Base-by-base conservation (phyloP, 1,140 invertebrate species). In the Tetragonula clypearis region DNA sequence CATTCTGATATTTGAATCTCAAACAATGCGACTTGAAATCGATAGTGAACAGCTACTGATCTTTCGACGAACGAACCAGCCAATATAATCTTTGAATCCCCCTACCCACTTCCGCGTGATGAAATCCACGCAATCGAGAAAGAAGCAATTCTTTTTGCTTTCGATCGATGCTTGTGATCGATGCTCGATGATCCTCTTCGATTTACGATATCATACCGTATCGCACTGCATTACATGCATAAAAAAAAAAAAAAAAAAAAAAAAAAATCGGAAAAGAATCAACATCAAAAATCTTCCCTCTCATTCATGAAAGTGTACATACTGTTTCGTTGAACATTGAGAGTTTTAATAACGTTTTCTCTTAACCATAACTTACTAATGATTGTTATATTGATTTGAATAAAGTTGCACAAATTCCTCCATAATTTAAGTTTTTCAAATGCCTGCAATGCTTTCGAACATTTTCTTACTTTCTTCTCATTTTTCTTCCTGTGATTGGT, bases 61-160 rank as follows among this genome's bases (percentile, higher is more conserved):
- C 65, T 84, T 89, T 88, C 84, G 88, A 72, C 88, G 90, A 82
- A 82, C 88, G 82, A 83, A 91, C 87, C 90, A 89, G 84, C 87
- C 84, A 92, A 86, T 90, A 86, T 92, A 93, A 92, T 93, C 92
- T 92, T 93, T 87, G 88, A 90, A 90, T 91, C 90, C 91, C 92
- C 92, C 92, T 91, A 92, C 92, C 92, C 88, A 89, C 85, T 88
- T 92, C 87, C 84, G 90, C 90, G 90, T 79, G 87, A 90, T 87
- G 88, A 91, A 90, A 60, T 30, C 74, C 56, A 26, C 41, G 23
- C 23, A 62, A 35, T 88, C 56, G 84, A 86, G 78, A 84, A 76
- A 82, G 86, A 81, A 74, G 30, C 30, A 30, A 30, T 87, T 62
- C 23, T 74, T 49, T 76, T 35, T 26, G 66, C n/a, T 66, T 68